These are phyloP conservation scores for Sialis lutaria DNA, from an alignment of 2,888 invertebrate species.

Conservation along the genomic window DNA sequence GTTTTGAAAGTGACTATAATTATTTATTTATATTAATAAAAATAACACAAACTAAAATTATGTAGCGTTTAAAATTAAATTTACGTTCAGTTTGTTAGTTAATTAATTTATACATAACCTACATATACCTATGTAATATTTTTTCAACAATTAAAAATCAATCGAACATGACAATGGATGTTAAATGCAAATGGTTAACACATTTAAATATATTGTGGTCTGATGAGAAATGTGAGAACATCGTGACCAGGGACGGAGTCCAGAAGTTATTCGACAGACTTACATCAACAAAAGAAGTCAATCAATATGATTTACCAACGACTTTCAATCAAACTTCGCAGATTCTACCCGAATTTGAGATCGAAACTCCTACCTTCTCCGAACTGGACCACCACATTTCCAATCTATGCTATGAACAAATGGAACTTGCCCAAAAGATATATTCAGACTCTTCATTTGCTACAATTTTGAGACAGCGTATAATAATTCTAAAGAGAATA, in stretches of 20 bases:
- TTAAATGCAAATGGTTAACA: slow-evolving; percentile 32
- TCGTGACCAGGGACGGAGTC: slow-evolving; percentile 32
- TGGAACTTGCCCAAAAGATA: slow-evolving; percentile 32
- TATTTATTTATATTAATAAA: too few species aligned
- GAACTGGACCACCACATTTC: slow-evolving; percentile 35
- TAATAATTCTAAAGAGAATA: slow-evolving; percentile 36
- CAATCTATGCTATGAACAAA: slow-evolving; percentile 30
- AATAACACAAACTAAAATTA: too few species aligned
- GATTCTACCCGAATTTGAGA: slow-evolving; percentile 33
- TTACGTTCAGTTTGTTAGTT: too few species aligned
- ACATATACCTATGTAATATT: too few species aligned
- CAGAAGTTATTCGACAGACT: slow-evolving; percentile 33
- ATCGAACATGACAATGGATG: neutral
- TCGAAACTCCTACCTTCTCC: slow-evolving; percentile 24
- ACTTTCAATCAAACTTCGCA: slow-evolving; percentile 13
- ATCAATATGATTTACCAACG: slow-evolving; percentile 18
- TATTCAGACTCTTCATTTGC: slow-evolving; percentile 39
- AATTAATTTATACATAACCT: too few species aligned
- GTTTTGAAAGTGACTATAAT: too few species aligned
- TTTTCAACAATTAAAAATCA: too few species aligned
- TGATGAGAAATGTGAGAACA: slow-evolving; percentile 33
- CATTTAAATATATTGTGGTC: slow-evolving; percentile 39
- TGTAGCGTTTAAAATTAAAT: too few species aligned
- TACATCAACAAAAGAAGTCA: slow-evolving; percentile 31
- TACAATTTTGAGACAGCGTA: slow-evolving; percentile 31